Percentiles rank a stretch among this genome's conserved stretches.
Conservation (phyloP, 2,888 invertebrate genomes). For the Erebia aethiops region DNA sequence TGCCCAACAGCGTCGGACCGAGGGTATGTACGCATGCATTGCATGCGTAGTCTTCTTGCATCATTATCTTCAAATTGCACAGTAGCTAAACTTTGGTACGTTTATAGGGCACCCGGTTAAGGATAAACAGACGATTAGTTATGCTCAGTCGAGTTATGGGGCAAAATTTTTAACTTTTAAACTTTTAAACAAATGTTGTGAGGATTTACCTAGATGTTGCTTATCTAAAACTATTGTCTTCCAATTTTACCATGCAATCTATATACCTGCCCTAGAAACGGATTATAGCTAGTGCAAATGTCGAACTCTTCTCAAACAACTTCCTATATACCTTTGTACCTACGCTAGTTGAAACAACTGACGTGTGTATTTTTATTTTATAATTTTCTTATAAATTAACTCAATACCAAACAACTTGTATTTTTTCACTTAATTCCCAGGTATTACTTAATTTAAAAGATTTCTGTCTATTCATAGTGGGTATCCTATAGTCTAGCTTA, state of each 20-base stretch:
- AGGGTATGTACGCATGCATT: slow-evolving; percentile 65
- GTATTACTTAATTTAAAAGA: neutral
- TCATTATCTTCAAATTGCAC: slow-evolving; percentile 32
- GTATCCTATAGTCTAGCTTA: neutral
- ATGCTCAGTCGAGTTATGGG: no score
- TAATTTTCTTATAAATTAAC: neutral
- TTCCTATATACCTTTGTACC: neutral
- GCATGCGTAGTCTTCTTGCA: slow-evolving; percentile 40
- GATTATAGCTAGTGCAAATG: slow-evolving; percentile 1
- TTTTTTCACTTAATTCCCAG: neutral
- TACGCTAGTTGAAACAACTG: neutral
- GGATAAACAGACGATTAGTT: no score
- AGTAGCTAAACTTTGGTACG: slow-evolving; percentile 25
- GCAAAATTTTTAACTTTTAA: no score
- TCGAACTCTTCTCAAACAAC: neutral
- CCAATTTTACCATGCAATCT: no score
- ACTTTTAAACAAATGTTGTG: no score
- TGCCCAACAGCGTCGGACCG: slow-evolving; percentile 80
- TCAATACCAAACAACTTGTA: neutral
- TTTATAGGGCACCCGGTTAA: no score
- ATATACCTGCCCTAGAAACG: no score
- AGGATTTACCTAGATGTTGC: no score
- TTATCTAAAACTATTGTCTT: no score
- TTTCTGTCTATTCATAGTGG: neutral
- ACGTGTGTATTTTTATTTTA: neutral